Evolutionary conservation across 2,888 invertebrate species (phyloP), one percentile per base, ranked within the genome.

Genomic region (Cantharis rustica): DNA sequence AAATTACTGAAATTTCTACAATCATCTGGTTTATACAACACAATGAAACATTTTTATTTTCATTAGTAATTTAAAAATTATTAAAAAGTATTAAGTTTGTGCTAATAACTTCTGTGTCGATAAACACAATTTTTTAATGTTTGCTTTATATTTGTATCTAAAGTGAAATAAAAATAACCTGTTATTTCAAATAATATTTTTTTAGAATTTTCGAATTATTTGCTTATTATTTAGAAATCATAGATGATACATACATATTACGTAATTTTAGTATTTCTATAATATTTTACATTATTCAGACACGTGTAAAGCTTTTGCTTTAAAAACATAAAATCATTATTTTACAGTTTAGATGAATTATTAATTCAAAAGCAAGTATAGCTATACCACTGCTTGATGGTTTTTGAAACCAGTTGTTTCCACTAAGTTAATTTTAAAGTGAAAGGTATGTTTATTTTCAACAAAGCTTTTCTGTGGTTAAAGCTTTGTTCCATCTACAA

Each of bases 381-480:
- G 47, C n/a, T n/a, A 47, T 47, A 7, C 47, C 7, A 47, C 47
- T 47, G 47, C 47, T 47, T 47, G 47, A 47, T 47, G n/a, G 47
- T 47, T 47, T 47, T 47, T 47, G 47, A 47, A 47, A 47, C n/a
- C 47, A 66, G 13, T 17, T 66, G 23, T 20, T 66, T 66, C 64
- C 20, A 66, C 16, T 66, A 47, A 66, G 64, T 66, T 66, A 66
- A 66, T 23, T 66, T 66, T 66, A 66, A 66, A 66, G 23, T 16
- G 64, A 66, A 66, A 66, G 23, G 20, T 20, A 23, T 66, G 64
- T 66, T 66, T 23, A 20, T 20, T 66, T 66, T 66, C 64, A 66
- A 66, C 64, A 66, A 20, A 66, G 64, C 64, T 20, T 66, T 66
- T 66, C 64, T 66, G 64, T 66, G 20, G 64, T 66, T 63, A 66